phyloP scores from a whole-genome alignment of 2,888 invertebrate genomes.

The Trachelus stipa region DNA sequence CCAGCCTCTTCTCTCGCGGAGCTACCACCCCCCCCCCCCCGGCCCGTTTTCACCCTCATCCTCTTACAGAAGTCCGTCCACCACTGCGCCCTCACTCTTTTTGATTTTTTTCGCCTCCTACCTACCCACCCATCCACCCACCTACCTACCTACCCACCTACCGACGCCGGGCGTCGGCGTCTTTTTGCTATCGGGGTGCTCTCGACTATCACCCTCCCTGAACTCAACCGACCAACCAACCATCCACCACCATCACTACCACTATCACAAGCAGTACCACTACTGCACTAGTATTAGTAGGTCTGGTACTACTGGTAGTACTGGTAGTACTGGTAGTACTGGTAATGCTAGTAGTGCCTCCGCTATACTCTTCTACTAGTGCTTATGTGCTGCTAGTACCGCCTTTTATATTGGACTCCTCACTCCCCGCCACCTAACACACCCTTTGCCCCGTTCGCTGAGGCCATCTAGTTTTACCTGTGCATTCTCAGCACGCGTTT shows the following conservation, averaged over 20 bases:
- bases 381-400: too few species aligned
- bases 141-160: slow-evolving; percentile 30
- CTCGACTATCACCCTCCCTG: slow-evolving; percentile 52
- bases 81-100: slow-evolving; percentile 13
- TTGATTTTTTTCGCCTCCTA: slow-evolving; percentile 30
- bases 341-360: too few species aligned
- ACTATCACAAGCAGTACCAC: not conserved
- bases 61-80: slow-evolving; percentile 16
- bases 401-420: too few species aligned
- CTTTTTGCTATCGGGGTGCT: slow-evolving; percentile 58
- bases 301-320: too few species aligned
- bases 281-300: too few species aligned
- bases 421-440: too few species aligned
- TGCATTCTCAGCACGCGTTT: too few species aligned
- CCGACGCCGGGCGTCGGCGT: slow-evolving; percentile 54
- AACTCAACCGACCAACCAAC: slow-evolving; percentile 36
- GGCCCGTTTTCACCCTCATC: slow-evolving; percentile 28
- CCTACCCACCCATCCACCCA: slow-evolving; percentile 21
- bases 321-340: too few species aligned
- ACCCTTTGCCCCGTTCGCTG: too few species aligned
- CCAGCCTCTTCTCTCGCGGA: too few species aligned
- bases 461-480: too few species aligned
- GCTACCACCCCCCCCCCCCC: slow-evolving; percentile 15
- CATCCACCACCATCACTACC: slow-evolving; percentile 15
- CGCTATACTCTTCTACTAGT: too few species aligned